Base-by-base conservation (phyloP, 2,888 invertebrate species). In the Drosophila subquinaria region DNA sequence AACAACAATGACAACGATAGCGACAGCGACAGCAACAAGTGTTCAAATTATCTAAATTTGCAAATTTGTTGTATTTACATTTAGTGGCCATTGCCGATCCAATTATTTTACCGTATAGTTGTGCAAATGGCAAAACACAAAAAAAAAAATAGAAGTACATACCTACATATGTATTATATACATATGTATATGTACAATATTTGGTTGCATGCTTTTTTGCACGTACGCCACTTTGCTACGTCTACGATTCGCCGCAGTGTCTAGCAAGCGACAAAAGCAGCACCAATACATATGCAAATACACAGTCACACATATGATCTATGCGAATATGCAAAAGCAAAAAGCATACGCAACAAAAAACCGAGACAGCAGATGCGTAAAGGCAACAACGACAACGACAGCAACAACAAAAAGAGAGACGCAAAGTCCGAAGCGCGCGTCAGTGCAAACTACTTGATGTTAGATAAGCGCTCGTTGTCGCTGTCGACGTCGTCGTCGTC, bases 131-230 rank as follows among this genome's bases (percentile, higher is more conserved):
- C 67, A 62, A 64, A 72, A 20, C 47, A 42, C 36, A 60, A 64
- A 69, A 40, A 30, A 50, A 52, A 55, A 70, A 69, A 40, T 27
- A 27, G 27, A 27, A 30, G 30, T 30, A 30, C 30, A 30, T 30
- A 30, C 30, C 8, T 30, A 30, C 30, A 27, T 27, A 53, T 43
- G 61, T 27, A 63, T 8, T 50, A 36, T 43, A 3, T 61, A 20
- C 17, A 40, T 43, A 30, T 57, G n/a, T 6, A 27, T 50, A 27
- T 62, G 69, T 65, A 42, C 15, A 79, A 71, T 84, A 76, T 85
- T 85, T 69, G 88, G 76, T 77, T 90, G 91, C 92, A 92, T 92
- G 92, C 88, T 86, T 90, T 90, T 92, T 91, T 76, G 91, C 92
- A 92, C 92, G 92, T 92, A 92, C 90, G 90, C 92, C 92, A 92